phyloP scores from a whole-genome alignment of 2,888 invertebrate species.

The Anthrax anthrax region DNA sequence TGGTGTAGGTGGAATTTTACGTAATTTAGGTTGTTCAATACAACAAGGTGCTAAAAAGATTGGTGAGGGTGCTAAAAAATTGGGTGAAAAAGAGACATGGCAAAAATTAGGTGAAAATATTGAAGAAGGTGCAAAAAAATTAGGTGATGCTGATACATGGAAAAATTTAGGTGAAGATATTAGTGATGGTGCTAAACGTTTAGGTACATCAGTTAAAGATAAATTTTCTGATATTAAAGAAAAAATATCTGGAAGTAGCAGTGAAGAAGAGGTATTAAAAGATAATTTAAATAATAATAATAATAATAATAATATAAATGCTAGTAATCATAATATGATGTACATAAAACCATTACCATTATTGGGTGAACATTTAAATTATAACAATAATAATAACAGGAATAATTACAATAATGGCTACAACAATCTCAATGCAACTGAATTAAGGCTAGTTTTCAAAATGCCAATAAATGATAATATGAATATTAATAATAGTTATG shows the following conservation, averaged over 20 bases:
- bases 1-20: background rate
- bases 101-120: slow-evolving; percentile 23
- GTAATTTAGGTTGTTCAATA: slow-evolving; percentile 23
- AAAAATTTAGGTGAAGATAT: background rate
- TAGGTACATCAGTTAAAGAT: background rate
- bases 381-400: background rate
- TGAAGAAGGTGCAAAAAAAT: slow-evolving; percentile 24
- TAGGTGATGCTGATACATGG: slow-evolving; percentile 6
- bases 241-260: background rate
- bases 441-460: too few species aligned
- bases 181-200: background rate
- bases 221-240: background rate
- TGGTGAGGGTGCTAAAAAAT: slow-evolving; percentile 23
- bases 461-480: background rate
- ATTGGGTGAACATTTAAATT: background rate
- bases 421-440: too few species aligned
- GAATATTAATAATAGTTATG: background rate
- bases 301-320: background rate
- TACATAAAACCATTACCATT: background rate
- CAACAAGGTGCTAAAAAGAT: slow-evolving; percentile 23
- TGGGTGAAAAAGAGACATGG: slow-evolving; percentile 17
- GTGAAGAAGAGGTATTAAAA: background rate
- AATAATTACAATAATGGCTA: background rate
- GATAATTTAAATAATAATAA: background rate
- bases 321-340: background rate